Evolutionary conservation across 30 jellyfish, hydroid and myxozoan genomes (phyloP).

Genomic region (Mastigias papua): DNA sequence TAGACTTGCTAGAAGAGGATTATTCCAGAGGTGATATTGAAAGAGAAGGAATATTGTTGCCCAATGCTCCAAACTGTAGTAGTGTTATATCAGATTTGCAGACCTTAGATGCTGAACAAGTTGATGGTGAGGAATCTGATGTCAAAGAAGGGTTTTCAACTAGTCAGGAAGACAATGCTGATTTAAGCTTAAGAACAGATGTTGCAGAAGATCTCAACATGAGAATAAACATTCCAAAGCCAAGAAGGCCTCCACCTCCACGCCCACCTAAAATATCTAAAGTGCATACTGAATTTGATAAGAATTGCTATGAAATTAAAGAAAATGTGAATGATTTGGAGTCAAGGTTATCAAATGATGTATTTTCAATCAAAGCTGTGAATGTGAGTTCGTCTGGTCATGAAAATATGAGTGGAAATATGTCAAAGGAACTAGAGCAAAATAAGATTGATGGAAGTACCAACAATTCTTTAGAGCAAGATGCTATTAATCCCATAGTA

Average conservation of each 20-base stretch:
- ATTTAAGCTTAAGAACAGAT: not conserved
- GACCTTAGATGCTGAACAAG: too few species aligned
- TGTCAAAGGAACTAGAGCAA: not conserved
- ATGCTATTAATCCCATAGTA: not conserved
- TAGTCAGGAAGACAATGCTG: not conserved
- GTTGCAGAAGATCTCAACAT: not conserved
- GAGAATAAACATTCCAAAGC: not conserved
- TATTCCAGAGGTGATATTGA: not conserved
- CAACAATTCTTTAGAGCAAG: not conserved
- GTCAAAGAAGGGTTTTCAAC: too few species aligned
- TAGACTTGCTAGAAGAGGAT: not conserved
- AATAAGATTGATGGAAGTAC: not conserved
- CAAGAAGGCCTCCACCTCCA: slow-evolving; percentile 73
- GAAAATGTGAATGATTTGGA: not conserved
- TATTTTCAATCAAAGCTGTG: not conserved
- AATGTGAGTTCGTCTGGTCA: not conserved
- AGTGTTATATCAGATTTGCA: too few species aligned
- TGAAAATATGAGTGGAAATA: not conserved
- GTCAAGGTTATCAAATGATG: not conserved
- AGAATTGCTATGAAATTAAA: not conserved
- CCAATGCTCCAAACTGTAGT: too few species aligned
- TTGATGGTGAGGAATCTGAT: too few species aligned
- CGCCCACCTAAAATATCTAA: slow-evolving; percentile 10
- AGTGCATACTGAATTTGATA: not conserved
- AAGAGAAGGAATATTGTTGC: not conserved